Evolutionary conservation across 2,888 invertebrate genomes (phyloP).

Genomic region (Therioaphis trifolii): DNA sequence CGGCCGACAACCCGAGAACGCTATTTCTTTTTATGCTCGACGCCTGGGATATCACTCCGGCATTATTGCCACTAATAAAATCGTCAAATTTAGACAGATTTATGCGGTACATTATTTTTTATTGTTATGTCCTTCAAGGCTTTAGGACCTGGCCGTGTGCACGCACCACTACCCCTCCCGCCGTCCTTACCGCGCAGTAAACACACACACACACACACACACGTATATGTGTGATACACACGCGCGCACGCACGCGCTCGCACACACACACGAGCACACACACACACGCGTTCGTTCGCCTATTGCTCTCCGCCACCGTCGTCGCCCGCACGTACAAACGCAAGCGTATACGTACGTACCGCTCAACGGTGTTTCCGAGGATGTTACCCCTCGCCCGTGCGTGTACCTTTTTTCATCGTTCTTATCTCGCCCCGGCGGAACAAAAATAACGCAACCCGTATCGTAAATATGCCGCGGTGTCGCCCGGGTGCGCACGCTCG

Average conservation of each 20-base stretch:
- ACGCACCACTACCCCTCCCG: not conserved
- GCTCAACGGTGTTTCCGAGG: not conserved
- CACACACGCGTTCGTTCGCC: not conserved
- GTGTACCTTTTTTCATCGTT: slow-evolving; percentile 39
- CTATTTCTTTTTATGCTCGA: slow-evolving; percentile 61
- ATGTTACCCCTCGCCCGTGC: slow-evolving; percentile 10
- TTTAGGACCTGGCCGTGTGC: slow-evolving; percentile 46
- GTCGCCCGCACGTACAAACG: not conserved
- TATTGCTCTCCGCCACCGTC: not conserved
- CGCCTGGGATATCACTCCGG: slow-evolving; percentile 62
- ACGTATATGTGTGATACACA: not conserved
- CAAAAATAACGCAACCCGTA: slow-evolving; percentile 38
- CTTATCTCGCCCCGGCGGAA: slow-evolving; percentile 46
- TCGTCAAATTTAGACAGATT: slow-evolving; percentile 62
- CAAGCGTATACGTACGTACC: not conserved
- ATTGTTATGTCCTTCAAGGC: slow-evolving; percentile 62
- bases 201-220: not conserved
- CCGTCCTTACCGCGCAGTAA: not conserved
- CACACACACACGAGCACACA: not conserved
- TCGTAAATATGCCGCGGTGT: slow-evolving; percentile 32
- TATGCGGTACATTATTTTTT: slow-evolving; percentile 63
- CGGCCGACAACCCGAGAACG: slow-evolving; percentile 49
- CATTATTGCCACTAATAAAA: slow-evolving; percentile 62
- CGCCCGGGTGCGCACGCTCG: not conserved
- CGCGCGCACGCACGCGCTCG: not conserved